A percentile compares a stretch with the other conserved stretches of the same genome.
These are phyloP conservation scores for Nysson spinosus DNA, from an alignment of 2,888 invertebrate species.

Conservation along the genomic window DNA sequence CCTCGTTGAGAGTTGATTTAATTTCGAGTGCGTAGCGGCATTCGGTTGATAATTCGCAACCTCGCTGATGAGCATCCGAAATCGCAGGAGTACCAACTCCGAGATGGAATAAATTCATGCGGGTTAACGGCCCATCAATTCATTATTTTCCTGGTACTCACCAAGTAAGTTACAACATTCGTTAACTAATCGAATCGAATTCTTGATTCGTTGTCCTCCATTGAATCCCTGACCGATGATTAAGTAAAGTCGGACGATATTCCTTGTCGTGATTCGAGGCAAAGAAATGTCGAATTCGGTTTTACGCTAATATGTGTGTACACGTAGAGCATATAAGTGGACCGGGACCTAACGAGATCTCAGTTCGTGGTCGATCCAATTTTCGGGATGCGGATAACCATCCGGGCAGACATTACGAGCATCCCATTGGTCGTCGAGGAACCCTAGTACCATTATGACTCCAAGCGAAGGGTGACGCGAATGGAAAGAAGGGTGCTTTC, in stretches of 20 bases:
- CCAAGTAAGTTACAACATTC: no score
- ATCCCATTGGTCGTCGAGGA: constrained; percentile 6
- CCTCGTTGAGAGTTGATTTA: constrained; percentile 54
- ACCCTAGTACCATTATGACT: neutral
- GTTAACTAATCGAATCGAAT: no score
- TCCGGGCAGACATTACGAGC: constrained; percentile 22
- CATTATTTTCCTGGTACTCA: no score
- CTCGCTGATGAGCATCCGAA: constrained; percentile 6
- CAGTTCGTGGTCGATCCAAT: constrained; percentile 43
- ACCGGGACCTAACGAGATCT: constrained; percentile 42
- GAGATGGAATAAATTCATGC: neutral
- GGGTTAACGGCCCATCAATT: neutral
- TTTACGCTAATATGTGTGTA: no score
- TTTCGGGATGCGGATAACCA: constrained; percentile 21
- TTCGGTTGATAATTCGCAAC: constrained; percentile 37
- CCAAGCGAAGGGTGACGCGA: neutral
- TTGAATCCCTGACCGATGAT: no score
- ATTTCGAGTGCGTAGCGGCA: constrained; percentile 46
- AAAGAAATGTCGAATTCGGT: no score
- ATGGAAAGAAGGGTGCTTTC: neutral
- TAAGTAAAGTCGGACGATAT: no score
- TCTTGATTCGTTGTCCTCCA: no score
- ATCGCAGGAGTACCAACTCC: neutral
- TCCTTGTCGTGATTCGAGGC: no score
- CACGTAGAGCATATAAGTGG: no score